Conservation (phyloP, 2,797 vertebrate genomes). For the Kryptolebias ocellatus region DNA sequence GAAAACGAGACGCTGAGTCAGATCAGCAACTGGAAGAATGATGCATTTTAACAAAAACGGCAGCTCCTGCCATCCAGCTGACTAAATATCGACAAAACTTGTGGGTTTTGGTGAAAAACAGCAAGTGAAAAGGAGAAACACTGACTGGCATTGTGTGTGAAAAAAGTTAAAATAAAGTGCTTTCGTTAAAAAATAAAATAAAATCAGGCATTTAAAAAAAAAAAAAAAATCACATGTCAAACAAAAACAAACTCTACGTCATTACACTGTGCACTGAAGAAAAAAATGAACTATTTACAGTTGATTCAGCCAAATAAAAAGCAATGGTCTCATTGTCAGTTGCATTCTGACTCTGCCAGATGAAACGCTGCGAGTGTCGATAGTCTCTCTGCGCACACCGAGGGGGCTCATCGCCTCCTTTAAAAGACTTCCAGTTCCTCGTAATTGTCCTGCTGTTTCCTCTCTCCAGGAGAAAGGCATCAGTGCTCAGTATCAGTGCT, state of each 20-base stretch:
- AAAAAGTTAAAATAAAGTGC: constrained; percentile 94
- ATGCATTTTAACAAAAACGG: constrained; percentile 44
- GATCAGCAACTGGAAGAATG: constrained; percentile 51
- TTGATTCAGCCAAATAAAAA: constrained; percentile 76
- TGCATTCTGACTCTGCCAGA: constrained; percentile 37
- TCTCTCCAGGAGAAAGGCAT: constrained; percentile 33
- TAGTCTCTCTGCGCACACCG: constrained; percentile 25
- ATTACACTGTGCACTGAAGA: constrained; percentile 84
- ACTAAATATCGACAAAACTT: constrained; percentile 23
- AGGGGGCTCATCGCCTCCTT: constrained; percentile 19
- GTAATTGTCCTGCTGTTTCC: constrained; percentile 32
- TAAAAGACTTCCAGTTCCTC: constrained; percentile 40
- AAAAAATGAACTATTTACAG: constrained; percentile 85
- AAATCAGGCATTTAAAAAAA: constrained; percentile 85
- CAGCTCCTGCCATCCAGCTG: constrained; percentile 37
- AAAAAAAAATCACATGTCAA: constrained; percentile 81
- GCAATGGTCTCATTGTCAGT: constrained; percentile 44
- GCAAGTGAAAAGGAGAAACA: constrained; percentile 74
- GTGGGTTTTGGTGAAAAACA: constrained; percentile 40
- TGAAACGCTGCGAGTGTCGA: constrained; percentile 23
- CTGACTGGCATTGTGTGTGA: constrained; percentile 81
- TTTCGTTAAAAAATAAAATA: constrained; percentile 82
- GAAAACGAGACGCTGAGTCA: constrained; percentile 44
- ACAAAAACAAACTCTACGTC: constrained; percentile 69
- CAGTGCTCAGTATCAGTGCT: constrained; percentile 65